Conservation (phyloP, 2,113 vertebrate genomes). For the Aegithalos caudatus region DNA sequence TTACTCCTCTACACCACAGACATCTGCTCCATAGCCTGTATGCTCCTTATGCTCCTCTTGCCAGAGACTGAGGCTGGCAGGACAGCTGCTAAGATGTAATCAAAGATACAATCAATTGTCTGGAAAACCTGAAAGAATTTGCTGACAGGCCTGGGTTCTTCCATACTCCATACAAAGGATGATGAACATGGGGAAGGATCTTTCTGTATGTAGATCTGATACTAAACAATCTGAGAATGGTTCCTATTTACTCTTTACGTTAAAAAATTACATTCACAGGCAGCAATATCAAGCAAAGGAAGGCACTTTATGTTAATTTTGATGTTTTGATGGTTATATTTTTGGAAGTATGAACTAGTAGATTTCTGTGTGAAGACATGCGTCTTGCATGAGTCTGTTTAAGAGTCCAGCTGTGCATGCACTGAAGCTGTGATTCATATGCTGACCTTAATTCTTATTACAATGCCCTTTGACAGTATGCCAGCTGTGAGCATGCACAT, state of each 20-base stretch:
- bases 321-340: not conserved
- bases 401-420: not conserved
- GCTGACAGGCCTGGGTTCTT: not conserved
- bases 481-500: conserved; percentile 13
- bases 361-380: not conserved
- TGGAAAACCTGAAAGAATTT: not conserved
- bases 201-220: not conserved
- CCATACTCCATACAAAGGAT: not conserved
- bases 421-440: not conserved
- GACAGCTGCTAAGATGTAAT: not conserved
- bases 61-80: not conserved
- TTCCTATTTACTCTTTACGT: not conserved
- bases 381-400: not conserved
- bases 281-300: not conserved
- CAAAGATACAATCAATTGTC: not conserved
- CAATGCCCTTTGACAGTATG: conserved; percentile 17
- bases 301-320: not conserved
- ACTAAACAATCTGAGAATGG: not conserved
- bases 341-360: not conserved
- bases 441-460: conserved; percentile 41
- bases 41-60: not conserved
- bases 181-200: not conserved
- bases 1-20: not conserved
- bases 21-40: not conserved
- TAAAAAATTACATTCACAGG: not conserved